A percentile compares a stretch with the other conserved stretches of the same genome.
These are phyloP conservation scores for Galeruca laticollis DNA, from an alignment of 2,888 invertebrate genomes.

Conservation along the genomic window DNA sequence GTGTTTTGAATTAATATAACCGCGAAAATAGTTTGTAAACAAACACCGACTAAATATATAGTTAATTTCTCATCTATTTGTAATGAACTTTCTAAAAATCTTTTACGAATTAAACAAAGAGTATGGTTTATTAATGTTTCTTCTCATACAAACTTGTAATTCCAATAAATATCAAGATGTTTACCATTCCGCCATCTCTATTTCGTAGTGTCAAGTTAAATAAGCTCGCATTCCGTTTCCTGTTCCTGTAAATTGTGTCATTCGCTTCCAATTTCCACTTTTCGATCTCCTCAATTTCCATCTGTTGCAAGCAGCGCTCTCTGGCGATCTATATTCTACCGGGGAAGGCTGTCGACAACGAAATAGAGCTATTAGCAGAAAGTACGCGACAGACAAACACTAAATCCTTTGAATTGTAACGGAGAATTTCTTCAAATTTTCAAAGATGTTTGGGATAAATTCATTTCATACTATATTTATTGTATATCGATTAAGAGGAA, in stretches of 20 bases:
- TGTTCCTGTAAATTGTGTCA: constrained; percentile 8
- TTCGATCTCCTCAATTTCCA: constrained; percentile 2
- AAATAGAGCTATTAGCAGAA: not conserved
- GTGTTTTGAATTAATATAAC: too few species aligned
- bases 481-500: too few species aligned
- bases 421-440: too few species aligned
- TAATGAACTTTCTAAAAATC: too few species aligned
- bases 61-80: too few species aligned
- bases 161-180: not conserved
- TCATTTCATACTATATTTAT: not conserved
- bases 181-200: constrained; percentile 7
- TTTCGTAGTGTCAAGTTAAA: constrained; percentile 3
- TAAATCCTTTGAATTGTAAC: too few species aligned
- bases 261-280: constrained; percentile 9
- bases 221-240: not conserved
- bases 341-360: too few species aligned
- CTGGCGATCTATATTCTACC: not conserved
- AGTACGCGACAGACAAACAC: not conserved
- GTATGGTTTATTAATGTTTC: not conserved
- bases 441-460: too few species aligned
- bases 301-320: constrained; percentile 4
- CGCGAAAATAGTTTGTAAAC: too few species aligned
- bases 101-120: too few species aligned
- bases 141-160: not conserved
- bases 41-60: too few species aligned